phyloP scores from a whole-genome alignment of 2,797 vertebrate species.

The Epinephelus malabaricus region DNA sequence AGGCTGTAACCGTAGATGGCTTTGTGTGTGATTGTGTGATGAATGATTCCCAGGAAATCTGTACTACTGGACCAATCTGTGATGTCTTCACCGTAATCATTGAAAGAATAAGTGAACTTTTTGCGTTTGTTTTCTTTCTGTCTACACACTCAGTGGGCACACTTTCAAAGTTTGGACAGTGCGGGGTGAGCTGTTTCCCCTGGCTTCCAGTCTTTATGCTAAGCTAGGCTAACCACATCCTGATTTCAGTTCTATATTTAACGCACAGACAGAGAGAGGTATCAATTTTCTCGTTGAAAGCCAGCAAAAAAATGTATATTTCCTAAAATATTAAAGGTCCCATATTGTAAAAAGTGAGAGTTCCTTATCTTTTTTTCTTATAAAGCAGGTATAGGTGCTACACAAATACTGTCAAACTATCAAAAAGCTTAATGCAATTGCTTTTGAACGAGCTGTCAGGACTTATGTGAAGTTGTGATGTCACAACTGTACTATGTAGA shows the following conservation, averaged over 20 bases:
- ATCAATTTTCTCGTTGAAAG: not conserved
- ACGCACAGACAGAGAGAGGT: not conserved
- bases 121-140: not conserved
- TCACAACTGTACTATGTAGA: too few relatives aligned
- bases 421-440: too few relatives aligned
- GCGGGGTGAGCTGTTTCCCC: not conserved
- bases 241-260: not conserved
- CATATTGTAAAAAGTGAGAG: too few relatives aligned
- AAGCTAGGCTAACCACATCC: not conserved
- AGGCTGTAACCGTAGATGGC: conserved; percentile 75
- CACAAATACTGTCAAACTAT: too few relatives aligned
- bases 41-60: conserved; percentile 59
- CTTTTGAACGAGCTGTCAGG: too few relatives aligned
- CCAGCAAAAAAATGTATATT: not conserved
- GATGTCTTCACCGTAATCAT: not conserved
- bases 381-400: too few relatives aligned
- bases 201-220: not conserved
- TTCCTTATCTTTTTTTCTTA: too few relatives aligned
- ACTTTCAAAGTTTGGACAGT: not conserved
- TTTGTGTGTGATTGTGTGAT: conserved; percentile 58
- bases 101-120: not conserved
- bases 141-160: not conserved
- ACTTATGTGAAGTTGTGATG: too few relatives aligned
- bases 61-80: conserved; percentile 9
- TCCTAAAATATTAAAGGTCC: not conserved